Evolutionary conservation across 2,888 invertebrate species (phyloP).

Genomic region (Ethmia dodecea): DNA sequence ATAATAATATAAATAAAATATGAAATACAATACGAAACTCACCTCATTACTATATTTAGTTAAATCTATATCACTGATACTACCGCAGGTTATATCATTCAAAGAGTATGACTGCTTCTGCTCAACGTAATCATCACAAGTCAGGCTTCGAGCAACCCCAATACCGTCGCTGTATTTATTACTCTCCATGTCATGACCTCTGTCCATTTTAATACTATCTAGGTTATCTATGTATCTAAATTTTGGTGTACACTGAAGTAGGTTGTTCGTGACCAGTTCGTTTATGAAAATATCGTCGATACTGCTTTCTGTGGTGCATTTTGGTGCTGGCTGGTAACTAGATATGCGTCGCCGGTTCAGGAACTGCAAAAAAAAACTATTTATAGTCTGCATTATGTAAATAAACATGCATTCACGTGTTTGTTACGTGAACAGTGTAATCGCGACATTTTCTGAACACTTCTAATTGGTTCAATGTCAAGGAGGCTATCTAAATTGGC

Average conservation of each 20-base stretch:
- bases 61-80: slow-evolving; percentile 52
- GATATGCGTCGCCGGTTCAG: slow-evolving; percentile 58
- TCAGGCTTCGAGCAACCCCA: slow-evolving; percentile 40
- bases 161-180: slow-evolving; percentile 31
- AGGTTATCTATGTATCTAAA: slow-evolving; percentile 18
- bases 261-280: slow-evolving; percentile 27
- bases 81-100: slow-evolving; percentile 37
- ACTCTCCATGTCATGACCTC: slow-evolving; percentile 16
- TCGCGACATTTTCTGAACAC: slow-evolving; percentile 20
- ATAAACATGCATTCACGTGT: slow-evolving; percentile 9
- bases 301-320: slow-evolving; percentile 38
- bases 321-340: slow-evolving; percentile 52
- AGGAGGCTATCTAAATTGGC: slow-evolving; percentile 16
- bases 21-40: background rate
- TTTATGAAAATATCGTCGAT: slow-evolving; percentile 47
- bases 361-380: slow-evolving; percentile 37
- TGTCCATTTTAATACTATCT: slow-evolving; percentile 17
- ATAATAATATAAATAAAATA: too few species aligned
- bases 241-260: slow-evolving; percentile 16
- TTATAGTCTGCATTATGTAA: slow-evolving; percentile 8
- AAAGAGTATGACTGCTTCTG: slow-evolving; percentile 35
- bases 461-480: slow-evolving; percentile 52
- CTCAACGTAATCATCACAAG: slow-evolving; percentile 63
- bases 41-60: slow-evolving; percentile 51
- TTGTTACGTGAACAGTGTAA: slow-evolving; percentile 28